Evolutionary conservation across 2,113 vertebrate species (phyloP), one percentile per base, ranked within the genome.

Genomic region (Sylvilagus bachmani): DNA sequence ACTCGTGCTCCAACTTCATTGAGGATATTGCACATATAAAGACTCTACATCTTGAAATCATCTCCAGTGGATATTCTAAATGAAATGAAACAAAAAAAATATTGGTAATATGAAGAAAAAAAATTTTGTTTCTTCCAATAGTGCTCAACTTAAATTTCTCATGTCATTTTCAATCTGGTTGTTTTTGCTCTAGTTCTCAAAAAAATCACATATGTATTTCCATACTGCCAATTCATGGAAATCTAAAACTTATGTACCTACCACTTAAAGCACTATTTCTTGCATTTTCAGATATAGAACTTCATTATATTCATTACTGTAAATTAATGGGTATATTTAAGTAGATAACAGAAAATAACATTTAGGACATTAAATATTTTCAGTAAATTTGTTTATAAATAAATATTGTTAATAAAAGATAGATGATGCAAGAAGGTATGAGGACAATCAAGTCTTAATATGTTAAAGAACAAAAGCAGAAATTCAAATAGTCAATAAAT

Each of bases 21-120:
- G 90, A 49, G 10, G 81, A 33, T 55, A 82, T 33, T 90, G 86
- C 73, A 94, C 3, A 71, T 86, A 77, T 51, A 96, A 93, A 14
- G 13, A 31, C 93, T 95, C 90, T 97, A 89, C 90, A 90, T 97
- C 74, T 98, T 95, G 95, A 95, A 97, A 96, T 33, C 14, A 92
- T 75, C 10, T 88, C 29, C 90, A 96, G 11, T 70, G 70, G 31
- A 25, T 89, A 97, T 94, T 51, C 94, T 98, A 70, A 93, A 81
- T 1, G 16, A 86, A 12, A 96, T 88, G 33, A 95, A 97, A 90
- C 2, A 86, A 86, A 82, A 93, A 1, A 93, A 88, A 1, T 71
- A 22, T 85, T 96, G 58, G 24, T 31, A 93, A 96, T 2, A 91
- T 80, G n/a, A n/a, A 4, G 58, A 79, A 95, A 38, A 69, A 25